A percentile compares a stretch with the other conserved stretches of the same genome.
Conservation (phyloP, 2,113 vertebrate species). For the Erinaceus europaeus region DNA sequence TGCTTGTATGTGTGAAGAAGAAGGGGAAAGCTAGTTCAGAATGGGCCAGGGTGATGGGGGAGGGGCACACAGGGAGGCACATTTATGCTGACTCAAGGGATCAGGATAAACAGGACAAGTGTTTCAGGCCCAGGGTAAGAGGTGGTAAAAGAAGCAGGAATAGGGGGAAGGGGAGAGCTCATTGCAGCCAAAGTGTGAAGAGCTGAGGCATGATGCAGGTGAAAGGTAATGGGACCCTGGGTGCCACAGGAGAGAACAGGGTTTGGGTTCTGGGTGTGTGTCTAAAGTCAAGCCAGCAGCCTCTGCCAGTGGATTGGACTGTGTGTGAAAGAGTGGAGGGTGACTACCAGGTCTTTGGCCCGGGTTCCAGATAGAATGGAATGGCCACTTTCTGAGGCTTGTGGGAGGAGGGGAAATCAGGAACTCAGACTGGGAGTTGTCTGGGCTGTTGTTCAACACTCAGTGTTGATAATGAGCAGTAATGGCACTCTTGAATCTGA, state of each 20-base stretch:
- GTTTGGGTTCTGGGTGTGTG: not conserved
- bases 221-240: not conserved
- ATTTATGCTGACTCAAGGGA: not conserved
- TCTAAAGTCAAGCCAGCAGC: not conserved
- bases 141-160: fast-evolving
- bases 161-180: too few species aligned
- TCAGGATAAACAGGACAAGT: not conserved
- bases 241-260: not conserved
- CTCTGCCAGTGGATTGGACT: not conserved
- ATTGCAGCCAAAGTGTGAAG: not conserved
- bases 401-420: not conserved
- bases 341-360: not conserved
- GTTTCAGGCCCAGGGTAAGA: not conserved
- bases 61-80: not conserved
- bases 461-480: not conserved
- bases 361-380: not conserved
- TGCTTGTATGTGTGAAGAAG: not conserved
- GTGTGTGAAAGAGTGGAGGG: not conserved
- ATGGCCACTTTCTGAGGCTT: not conserved
- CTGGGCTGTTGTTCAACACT: too few species aligned
- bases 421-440: not conserved
- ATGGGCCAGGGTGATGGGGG: not conserved
- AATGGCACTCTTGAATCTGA: not conserved
- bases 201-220: not conserved
- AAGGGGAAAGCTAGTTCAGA: not conserved